Base-by-base conservation (phyloP, 2,113 vertebrate species). In the Rana temporaria region DNA sequence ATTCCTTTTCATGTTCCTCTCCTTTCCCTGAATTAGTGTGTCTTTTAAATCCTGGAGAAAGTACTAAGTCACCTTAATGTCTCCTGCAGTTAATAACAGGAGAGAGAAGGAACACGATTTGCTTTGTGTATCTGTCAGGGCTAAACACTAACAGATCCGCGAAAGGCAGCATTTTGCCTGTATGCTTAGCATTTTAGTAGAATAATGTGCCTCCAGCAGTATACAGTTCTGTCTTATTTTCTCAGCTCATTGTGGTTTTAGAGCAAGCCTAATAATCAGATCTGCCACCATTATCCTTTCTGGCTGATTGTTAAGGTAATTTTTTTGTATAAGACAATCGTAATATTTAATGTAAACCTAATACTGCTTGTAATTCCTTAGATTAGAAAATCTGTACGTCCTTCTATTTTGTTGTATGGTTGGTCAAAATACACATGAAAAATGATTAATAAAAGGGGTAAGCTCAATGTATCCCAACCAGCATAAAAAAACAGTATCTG, bases 41-140 rank as follows among this genome's bases (percentile, higher is more conserved):
- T 48, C 75, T 30, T 65, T 30, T 78, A 78, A 78, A 66, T 66
- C 24, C 32, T 24, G 4, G 20, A 78, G 62, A 52, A 15, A 22
- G 34, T 4, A 38, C 34, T 38, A 6, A 66, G 62, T 78, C 75
- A 65, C 75, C 75, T 78, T 78, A 26, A 65, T 65, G 75, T 53
- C 42, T 55, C 60, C 62, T 78, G 60, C 75, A 78, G 22, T 62
- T 42, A 62, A 62, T 62, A 75, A 53, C 60, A 53, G 60, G 6
- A 53, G 59, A 32, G 65, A 65, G n/a, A 53, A 48, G 38, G n/a
- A 52, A 48, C 19, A 18, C 18, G 53, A 72, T 72, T 72, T 24
- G 53, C 68, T 53, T 71, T 53, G 34, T 42, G 38, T 32, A 12
- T 5, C 62, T n/a, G 75, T 48, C 60, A 72, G 53, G 52, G 69